A percentile compares a stretch with the other conserved stretches of the same genome.
phyloP scores from a whole-genome alignment of 1,140 invertebrate genomes.

The Pectinophora gossypiella region DNA sequence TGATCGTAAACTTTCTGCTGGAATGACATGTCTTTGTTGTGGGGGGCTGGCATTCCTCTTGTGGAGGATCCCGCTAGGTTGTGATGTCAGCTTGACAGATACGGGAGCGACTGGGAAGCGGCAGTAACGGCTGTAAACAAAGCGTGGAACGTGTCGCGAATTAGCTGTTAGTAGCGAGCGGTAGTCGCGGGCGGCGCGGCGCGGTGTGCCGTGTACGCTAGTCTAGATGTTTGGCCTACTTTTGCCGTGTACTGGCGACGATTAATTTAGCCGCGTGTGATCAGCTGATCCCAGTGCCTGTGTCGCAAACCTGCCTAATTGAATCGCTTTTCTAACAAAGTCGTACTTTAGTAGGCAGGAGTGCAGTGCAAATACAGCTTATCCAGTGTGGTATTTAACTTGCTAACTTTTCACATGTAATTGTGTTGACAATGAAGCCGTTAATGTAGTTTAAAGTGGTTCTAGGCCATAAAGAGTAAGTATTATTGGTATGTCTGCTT shows the following conservation, averaged over 20 bases:
- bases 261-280: conserved; percentile 68
- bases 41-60: conserved; percentile 32
- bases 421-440: neutral
- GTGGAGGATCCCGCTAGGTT: conserved; percentile 26
- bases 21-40: conserved; percentile 70
- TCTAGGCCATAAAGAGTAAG: conserved; percentile 1
- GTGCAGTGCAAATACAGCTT: neutral
- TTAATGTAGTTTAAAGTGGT: neutral
- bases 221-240: conserved; percentile 70
- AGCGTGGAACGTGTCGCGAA: conserved; percentile 36
- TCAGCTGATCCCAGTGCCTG: conserved; percentile 58
- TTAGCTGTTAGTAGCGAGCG: conserved; percentile 32
- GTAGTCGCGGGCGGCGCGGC: conserved; percentile 35
- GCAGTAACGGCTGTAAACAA: conserved; percentile 58
- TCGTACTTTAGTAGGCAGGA: neutral
- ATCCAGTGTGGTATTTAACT: neutral
- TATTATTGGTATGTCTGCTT: neutral
- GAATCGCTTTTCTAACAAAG: neutral
- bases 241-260: conserved; percentile 55
- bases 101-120: conserved; percentile 53
- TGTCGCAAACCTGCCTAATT: conserved; percentile 4
- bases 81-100: conserved; percentile 17
- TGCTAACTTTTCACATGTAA: neutral
- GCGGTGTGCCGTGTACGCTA: conserved; percentile 23
- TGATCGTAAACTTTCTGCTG: conserved; percentile 45